These are phyloP conservation scores for Oncorhynchus gorbuscha DNA, from an alignment of 2,113 vertebrate species.

Conservation along the genomic window DNA sequence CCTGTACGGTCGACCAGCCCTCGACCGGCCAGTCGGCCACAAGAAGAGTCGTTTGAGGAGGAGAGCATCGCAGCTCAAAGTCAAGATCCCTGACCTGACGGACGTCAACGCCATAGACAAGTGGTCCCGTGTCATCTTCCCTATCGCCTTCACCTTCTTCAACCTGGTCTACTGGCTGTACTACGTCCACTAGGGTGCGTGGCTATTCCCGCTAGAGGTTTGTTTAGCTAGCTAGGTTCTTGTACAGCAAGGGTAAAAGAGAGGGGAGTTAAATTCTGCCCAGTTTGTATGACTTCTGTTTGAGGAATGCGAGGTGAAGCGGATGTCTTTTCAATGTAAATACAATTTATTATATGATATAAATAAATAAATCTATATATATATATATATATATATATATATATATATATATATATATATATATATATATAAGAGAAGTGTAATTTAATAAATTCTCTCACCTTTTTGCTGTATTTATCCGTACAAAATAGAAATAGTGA, in stretches of 20 bases:
- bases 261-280: constrained; percentile 16
- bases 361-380: constrained; percentile 56
- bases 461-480: constrained; percentile 55
- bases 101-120: constrained; percentile 96
- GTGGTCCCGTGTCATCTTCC: constrained; percentile 94
- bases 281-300: constrained; percentile 47
- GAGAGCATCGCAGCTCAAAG: constrained; percentile 89
- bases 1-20: constrained; percentile 73
- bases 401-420: constrained; percentile 46
- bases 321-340: constrained; percentile 66
- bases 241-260: constrained; percentile 33
- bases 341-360: constrained; percentile 57
- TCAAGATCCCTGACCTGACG: constrained; percentile 93
- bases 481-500: constrained; percentile 49
- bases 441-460: constrained; percentile 58
- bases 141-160: constrained; percentile 90
- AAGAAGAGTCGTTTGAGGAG: constrained; percentile 82
- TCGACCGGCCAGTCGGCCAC: constrained; percentile 78
- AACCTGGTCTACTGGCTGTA: constrained; percentile 96
- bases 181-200: constrained; percentile 84
- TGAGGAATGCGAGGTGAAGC: constrained; percentile 34
- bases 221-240: constrained; percentile 35
- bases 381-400: constrained; percentile 26
- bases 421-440: constrained; percentile 51
- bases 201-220: constrained; percentile 23